phyloP scores from a whole-genome alignment of 2,797 vertebrate species.

The Alcedo quadribrachys region DNA sequence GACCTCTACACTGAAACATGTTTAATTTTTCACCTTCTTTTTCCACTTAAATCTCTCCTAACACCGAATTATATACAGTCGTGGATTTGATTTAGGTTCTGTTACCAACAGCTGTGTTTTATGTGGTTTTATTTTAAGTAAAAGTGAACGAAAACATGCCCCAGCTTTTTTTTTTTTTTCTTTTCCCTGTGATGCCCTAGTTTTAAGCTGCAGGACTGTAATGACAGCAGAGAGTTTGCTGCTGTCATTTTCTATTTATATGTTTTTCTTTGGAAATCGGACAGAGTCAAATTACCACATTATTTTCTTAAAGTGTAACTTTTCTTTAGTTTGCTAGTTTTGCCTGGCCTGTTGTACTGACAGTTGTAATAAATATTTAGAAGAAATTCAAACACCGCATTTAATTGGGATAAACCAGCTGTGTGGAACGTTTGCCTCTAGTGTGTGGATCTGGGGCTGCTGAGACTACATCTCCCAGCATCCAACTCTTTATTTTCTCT shows the following conservation, averaged over 20 bases:
- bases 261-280: background rate
- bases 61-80: background rate
- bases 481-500: background rate
- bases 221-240: conserved; percentile 33
- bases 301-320: conserved; percentile 1
- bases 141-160: background rate
- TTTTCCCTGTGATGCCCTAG: background rate
- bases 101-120: background rate
- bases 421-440: background rate
- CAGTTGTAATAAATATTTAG: background rate
- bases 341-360: background rate
- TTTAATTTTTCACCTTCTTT: background rate
- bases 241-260: conserved; percentile 43
- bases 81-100: background rate
- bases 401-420: background rate
- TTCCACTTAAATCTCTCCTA: background rate
- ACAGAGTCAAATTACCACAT: background rate
- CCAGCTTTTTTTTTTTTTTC: background rate
- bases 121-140: background rate
- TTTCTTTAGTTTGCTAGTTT: background rate
- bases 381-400: background rate
- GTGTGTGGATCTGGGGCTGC: background rate
- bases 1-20: background rate
- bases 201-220: conserved; percentile 10
- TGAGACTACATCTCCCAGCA: background rate